A percentile compares a stretch with the other conserved stretches of the same genome.
Conservation (phyloP, 2,797 vertebrate species). For the Nothura maculosa region DNA sequence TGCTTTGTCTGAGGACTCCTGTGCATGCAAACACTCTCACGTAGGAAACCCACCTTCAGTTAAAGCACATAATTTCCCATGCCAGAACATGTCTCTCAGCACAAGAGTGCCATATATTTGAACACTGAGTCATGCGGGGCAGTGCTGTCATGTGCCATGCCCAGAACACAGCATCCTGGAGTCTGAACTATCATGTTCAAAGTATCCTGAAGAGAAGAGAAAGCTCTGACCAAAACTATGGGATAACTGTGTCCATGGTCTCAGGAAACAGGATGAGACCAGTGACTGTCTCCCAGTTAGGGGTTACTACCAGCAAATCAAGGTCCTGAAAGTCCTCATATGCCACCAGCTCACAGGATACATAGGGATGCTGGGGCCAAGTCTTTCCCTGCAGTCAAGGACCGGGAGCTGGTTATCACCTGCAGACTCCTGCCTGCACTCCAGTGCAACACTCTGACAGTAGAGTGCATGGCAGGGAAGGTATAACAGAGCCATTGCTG, state of each 20-base stretch:
- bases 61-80: neutral
- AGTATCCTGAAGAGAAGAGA: neutral
- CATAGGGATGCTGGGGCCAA: neutral
- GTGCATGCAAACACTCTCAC: neutral
- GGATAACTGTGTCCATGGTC: neutral
- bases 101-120: neutral
- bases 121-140: neutral
- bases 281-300: accelerated
- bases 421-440: accelerated
- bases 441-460: neutral
- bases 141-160: neutral
- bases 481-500: neutral
- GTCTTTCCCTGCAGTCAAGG: neutral
- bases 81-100: neutral
- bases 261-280: neutral
- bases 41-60: neutral
- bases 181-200: neutral
- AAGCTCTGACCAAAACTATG: neutral
- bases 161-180: too few relatives aligned
- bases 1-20: neutral
- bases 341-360: neutral
- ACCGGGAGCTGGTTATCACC: too few relatives aligned
- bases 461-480: neutral
- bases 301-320: neutral
- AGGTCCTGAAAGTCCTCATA: neutral